phyloP scores from a whole-genome alignment of 2,888 invertebrate species.

The Cheilosia variabilis region DNA sequence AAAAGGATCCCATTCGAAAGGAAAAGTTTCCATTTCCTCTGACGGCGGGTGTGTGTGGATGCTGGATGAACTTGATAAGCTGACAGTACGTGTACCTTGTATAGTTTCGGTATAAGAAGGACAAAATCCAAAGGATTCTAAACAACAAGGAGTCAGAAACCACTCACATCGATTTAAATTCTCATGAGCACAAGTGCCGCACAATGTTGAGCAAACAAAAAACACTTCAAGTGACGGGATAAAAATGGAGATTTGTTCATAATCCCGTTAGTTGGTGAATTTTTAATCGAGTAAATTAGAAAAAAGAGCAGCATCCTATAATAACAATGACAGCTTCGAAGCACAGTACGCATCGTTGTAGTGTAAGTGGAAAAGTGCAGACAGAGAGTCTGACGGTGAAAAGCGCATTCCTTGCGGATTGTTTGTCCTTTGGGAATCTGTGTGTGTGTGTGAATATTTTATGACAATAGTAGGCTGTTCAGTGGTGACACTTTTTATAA shows the following conservation, averaged over 20 bases:
- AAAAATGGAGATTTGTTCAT: not conserved
- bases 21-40: constrained; percentile 21
- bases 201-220: not conserved
- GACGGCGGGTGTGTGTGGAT: not conserved
- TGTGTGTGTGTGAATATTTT: not conserved
- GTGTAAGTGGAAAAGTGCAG: constrained; percentile 9
- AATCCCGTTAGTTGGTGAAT: constrained; percentile 40
- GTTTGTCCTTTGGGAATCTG: constrained; percentile 16
- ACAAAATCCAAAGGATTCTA: constrained; percentile 21
- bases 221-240: not conserved
- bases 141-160: constrained; percentile 28
- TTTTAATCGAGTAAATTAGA: constrained; percentile 64
- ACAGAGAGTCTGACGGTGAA: constrained; percentile 24
- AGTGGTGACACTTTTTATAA: not conserved
- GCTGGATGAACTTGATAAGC: constrained; percentile 39
- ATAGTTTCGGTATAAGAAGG: constrained; percentile 23
- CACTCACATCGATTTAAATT: constrained; percentile 26
- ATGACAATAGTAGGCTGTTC: not conserved
- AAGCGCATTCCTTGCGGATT: constrained; percentile 37
- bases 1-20: constrained; percentile 17
- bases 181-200: constrained; percentile 1
- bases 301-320: constrained; percentile 34
- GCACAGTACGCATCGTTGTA: constrained; percentile 24
- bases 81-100: constrained; percentile 23
- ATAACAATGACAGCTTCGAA: constrained; percentile 45